Evolutionary conservation across 2,797 vertebrate species (phyloP).

Genomic region (Pterois miles): DNA sequence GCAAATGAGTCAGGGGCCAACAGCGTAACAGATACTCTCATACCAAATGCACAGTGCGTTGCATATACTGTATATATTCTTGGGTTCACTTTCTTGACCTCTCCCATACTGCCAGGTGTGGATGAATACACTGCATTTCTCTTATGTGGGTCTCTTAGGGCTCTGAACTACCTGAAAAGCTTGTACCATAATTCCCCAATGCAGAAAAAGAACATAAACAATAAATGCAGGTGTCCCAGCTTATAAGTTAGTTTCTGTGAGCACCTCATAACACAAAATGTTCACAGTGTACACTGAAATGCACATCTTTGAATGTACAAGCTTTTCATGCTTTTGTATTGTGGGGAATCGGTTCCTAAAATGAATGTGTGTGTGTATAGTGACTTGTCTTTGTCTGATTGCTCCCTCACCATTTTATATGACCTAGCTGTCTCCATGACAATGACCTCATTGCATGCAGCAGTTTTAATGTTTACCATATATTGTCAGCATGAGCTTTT

Average conservation of each 20-base stretch:
- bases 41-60: not conserved
- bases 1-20: constrained; percentile 54
- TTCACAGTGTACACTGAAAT: not conserved
- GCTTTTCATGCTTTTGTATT: not conserved
- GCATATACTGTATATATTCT: not conserved
- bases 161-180: constrained; percentile 12
- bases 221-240: constrained; percentile 28
- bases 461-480: not conserved
- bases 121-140: constrained; percentile 3
- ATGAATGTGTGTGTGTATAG: not conserved
- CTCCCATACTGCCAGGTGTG: constrained; percentile 15
- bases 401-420: not conserved
- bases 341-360: not conserved
- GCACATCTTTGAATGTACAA: not conserved
- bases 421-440: not conserved
- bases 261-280: constrained; percentile 11
- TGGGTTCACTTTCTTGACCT: not conserved
- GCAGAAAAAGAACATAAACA: constrained; percentile 36
- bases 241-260: not conserved
- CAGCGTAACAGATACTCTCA: constrained; percentile 33
- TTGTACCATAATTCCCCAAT: constrained; percentile 19
- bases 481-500: not conserved
- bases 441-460: not conserved
- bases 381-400: not conserved
- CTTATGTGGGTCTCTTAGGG: constrained; percentile 21